A percentile compares a stretch with the other conserved stretches of the same genome.
phyloP scores from a whole-genome alignment of 2,797 vertebrate genomes.

The Geotrypetes seraphini region DNA sequence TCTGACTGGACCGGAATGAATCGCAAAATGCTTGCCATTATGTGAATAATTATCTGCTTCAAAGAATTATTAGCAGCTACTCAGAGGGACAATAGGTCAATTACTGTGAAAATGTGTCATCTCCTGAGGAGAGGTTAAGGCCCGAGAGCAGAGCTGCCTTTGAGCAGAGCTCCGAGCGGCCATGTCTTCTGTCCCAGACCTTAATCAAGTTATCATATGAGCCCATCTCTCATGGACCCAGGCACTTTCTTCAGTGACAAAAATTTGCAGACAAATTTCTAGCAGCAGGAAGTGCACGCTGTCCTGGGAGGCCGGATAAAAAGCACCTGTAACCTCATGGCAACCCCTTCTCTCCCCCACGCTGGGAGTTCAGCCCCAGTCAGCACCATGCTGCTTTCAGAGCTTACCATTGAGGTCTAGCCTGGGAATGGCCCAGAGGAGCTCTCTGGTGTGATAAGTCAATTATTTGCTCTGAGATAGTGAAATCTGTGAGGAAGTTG shows the following conservation, averaged over 20 bases:
- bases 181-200: slow-evolving; percentile 55
- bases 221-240: slow-evolving; percentile 56
- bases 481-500: slow-evolving; percentile 14
- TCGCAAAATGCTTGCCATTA: neutral
- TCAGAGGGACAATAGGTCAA: slow-evolving; percentile 32
- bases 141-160: slow-evolving; percentile 55
- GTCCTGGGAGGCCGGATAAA: slow-evolving; percentile 68
- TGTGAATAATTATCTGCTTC: neutral
- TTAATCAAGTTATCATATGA: slow-evolving; percentile 85
- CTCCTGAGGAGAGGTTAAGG: slow-evolving; percentile 63
- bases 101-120: slow-evolving; percentile 52
- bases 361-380: slow-evolving; percentile 43
- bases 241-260: slow-evolving; percentile 59
- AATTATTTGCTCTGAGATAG: slow-evolving; percentile 34
- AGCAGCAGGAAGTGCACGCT: slow-evolving; percentile 70
- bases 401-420: slow-evolving; percentile 3
- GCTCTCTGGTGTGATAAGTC: slow-evolving; percentile 18
- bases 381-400: slow-evolving; percentile 23
- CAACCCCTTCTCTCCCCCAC: slow-evolving; percentile 50
- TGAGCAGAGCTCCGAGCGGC: slow-evolving; percentile 51
- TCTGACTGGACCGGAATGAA: neutral
- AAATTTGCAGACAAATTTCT: slow-evolving; percentile 79
- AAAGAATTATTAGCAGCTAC: neutral
- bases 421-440: slow-evolving; percentile 15
- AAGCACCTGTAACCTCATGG: slow-evolving; percentile 74